Evolutionary conservation across 2,888 invertebrate species (phyloP).

Genomic region (Calameuta pallipes): DNA sequence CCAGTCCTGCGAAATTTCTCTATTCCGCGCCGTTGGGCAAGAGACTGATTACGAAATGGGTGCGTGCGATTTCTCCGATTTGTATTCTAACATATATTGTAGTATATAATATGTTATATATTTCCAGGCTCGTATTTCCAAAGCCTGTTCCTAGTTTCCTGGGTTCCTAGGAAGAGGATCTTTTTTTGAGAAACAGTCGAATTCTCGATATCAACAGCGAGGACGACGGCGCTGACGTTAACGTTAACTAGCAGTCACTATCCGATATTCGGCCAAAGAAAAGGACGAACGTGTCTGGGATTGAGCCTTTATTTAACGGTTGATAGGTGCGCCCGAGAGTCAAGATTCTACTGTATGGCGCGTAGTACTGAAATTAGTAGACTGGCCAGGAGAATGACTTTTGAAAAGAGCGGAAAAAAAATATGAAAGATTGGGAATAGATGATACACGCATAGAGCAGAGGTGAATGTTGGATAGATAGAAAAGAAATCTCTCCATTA

Average conservation of each 20-base stretch:
- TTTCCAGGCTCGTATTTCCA: neutral
- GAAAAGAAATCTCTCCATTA: constrained; percentile 1
- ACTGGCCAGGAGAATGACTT: neutral
- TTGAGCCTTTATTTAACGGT: constrained; percentile 33
- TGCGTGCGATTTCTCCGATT: neutral
- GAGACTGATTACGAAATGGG: neutral
- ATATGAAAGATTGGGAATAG: constrained; percentile 1
- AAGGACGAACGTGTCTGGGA: constrained; percentile 43
- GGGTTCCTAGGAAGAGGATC: neutral
- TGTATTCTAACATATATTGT: neutral
- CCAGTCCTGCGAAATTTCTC: neutral
- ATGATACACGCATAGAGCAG: neutral
- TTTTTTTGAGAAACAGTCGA: neutral
- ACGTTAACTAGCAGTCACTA: neutral
- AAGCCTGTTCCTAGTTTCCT: neutral
- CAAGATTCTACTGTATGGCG: neutral
- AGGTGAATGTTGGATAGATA: neutral
- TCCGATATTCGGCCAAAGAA: constrained; percentile 32
- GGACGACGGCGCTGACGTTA: neutral
- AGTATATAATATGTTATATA: neutral
- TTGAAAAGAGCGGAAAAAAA: neutral
- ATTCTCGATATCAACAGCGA: too few species aligned
- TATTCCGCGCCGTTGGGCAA: neutral
- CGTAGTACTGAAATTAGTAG: neutral
- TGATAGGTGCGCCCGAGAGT: neutral